Conservation (phyloP, 2,113 vertebrate species). For the Misgurnus mizolepis region DNA sequence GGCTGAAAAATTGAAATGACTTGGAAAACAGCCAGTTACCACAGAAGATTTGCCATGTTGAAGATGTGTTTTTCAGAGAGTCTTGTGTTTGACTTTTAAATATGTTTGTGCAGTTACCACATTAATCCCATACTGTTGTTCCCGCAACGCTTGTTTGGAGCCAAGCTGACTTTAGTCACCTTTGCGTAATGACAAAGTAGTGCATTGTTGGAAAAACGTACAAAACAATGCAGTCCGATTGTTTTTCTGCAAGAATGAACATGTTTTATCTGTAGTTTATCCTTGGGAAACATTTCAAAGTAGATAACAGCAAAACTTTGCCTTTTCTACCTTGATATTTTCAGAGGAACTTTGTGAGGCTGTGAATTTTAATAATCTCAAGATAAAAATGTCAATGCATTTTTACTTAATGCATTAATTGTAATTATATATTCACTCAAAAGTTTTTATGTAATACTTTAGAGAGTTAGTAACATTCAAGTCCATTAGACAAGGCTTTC, state of each 20-base stretch:
- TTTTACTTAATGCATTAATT: too few species aligned
- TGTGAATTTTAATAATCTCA: neutral
- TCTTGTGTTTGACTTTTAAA: slow-evolving; percentile 7
- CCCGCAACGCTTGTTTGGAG: neutral
- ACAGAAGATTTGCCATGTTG: neutral
- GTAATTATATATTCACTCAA: too few species aligned
- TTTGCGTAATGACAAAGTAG: neutral
- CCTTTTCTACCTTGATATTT: slow-evolving; percentile 4
- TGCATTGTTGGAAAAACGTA: neutral
- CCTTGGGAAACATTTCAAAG: neutral
- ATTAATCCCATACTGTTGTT: neutral
- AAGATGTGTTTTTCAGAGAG: neutral
- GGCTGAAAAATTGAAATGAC: slow-evolving; percentile 25
- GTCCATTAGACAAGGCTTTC: too few species aligned
- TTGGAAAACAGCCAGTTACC: slow-evolving; percentile 30
- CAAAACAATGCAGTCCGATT: slow-evolving; percentile 4
- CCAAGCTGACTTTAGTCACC: neutral
- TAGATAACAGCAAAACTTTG: neutral
- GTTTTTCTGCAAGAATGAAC: neutral
- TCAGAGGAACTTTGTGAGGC: neutral
- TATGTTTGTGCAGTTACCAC: neutral
- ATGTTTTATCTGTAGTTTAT: slow-evolving; percentile 2
- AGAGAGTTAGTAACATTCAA: too few species aligned
- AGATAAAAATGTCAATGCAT: too few species aligned
- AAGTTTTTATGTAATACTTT: too few species aligned